phyloP scores from a whole-genome alignment of 1,140 invertebrate genomes.

The Andrena cerasifolii region DNA sequence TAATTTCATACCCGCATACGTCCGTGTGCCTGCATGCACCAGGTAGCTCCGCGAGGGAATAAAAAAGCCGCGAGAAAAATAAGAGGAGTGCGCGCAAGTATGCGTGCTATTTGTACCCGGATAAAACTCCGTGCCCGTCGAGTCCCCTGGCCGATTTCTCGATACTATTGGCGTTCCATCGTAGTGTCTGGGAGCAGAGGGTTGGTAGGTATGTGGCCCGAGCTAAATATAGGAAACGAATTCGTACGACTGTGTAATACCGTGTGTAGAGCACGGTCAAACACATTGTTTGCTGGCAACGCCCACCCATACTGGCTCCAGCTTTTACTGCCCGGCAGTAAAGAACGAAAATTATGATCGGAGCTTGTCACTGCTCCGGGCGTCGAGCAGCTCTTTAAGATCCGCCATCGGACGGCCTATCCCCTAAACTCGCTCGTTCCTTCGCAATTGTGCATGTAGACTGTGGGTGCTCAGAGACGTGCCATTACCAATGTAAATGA shows the following conservation, averaged over 20 bases:
- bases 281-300: conserved; percentile 75
- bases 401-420: conserved; percentile 25
- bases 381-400: conserved; percentile 61
- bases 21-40: conserved; percentile 36
- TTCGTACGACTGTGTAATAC: conserved; percentile 64
- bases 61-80: neutral
- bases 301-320: conserved; percentile 70
- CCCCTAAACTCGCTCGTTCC: conserved; percentile 7
- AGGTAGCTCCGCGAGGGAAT: neutral
- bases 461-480: conserved; percentile 9
- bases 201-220: conserved; percentile 39
- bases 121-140: no score
- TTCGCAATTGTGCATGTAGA: neutral
- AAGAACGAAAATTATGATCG: conserved; percentile 77
- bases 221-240: conserved; percentile 72
- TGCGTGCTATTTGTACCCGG: neutral
- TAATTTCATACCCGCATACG: conserved; percentile 60
- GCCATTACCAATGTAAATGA: conserved; percentile 23
- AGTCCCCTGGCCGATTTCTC: no score
- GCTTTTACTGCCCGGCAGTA: conserved; percentile 75
- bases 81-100: neutral
- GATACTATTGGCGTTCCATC: no score
- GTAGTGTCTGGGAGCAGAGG: neutral
- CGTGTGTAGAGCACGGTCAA: conserved; percentile 68
- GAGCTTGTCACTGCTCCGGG: conserved; percentile 76